Evolutionary conservation across 2,113 vertebrate genomes (phyloP).

Genomic region (Carettochelys insculpta): DNA sequence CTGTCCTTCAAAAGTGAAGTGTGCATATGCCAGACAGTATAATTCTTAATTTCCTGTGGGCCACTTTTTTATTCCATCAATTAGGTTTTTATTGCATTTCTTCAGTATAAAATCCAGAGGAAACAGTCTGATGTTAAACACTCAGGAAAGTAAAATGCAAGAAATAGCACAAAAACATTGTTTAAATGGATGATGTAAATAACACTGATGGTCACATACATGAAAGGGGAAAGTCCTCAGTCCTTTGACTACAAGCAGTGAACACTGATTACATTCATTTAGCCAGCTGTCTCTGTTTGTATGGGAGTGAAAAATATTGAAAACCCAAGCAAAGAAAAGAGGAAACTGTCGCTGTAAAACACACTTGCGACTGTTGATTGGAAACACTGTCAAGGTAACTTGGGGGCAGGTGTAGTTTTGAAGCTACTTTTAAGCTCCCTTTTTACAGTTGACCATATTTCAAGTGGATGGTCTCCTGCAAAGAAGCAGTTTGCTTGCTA

Average conservation of each 20-base stretch:
- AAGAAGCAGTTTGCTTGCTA: background rate
- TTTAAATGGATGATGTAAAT: background rate
- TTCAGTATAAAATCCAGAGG: background rate
- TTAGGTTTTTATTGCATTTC: background rate
- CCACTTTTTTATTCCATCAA: background rate
- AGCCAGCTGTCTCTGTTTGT: background rate
- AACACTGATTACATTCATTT: background rate
- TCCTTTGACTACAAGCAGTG: background rate
- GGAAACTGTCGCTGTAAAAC: background rate
- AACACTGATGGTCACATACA: background rate
- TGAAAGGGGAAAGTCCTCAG: background rate
- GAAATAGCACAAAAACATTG: background rate
- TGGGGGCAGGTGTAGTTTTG: fast-evolving
- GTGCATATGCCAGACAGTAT: background rate
- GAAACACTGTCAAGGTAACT: background rate
- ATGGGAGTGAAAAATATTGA: background rate
- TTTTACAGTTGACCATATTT: background rate
- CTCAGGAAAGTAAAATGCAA: background rate
- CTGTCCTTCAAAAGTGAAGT: background rate
- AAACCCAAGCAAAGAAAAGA: background rate
- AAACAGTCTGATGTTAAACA: background rate
- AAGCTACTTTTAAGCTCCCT: background rate
- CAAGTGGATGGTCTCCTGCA: background rate
- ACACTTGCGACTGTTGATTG: background rate
- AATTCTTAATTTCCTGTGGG: background rate